Conservation (phyloP, 2,797 vertebrate species). For the Anolis apletophallus region DNA sequence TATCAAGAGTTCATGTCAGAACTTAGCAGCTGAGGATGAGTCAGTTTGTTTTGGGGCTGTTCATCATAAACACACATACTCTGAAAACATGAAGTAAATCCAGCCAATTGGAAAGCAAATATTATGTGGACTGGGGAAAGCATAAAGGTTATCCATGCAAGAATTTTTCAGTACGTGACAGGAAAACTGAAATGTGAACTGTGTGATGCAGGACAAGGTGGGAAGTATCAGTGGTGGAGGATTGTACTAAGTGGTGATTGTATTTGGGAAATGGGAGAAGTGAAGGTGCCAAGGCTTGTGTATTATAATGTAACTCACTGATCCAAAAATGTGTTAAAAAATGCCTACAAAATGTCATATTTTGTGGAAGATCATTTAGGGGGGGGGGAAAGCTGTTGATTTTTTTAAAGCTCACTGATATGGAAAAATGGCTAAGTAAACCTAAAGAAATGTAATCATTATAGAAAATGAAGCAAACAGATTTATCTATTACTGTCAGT, state of each 20-base stretch:
- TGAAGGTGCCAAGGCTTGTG: neutral
- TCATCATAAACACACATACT: constrained; percentile 63
- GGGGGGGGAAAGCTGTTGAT: too few species aligned
- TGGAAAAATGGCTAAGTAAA: neutral
- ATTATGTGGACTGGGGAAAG: constrained; percentile 67
- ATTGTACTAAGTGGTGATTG: neutral
- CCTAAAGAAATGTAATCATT: neutral
- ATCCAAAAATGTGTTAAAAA: neutral
- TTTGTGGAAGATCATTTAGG: neutral
- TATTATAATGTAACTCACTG: neutral
- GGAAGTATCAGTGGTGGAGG: neutral
- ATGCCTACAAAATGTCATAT: neutral
- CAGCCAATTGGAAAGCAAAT: constrained; percentile 83
- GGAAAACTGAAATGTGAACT: constrained; percentile 28
- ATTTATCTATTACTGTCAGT: neutral
- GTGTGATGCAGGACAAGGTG: constrained; percentile 1
- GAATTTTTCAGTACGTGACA: constrained; percentile 40
- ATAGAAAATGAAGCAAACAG: neutral
- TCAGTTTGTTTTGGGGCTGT: constrained; percentile 78
- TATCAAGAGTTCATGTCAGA: constrained; percentile 82
- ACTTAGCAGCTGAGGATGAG: constrained; percentile 80
- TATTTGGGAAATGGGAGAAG: neutral
- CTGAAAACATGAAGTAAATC: constrained; percentile 74
- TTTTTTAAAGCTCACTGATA: neutral
- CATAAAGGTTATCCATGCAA: constrained; percentile 69